Evolutionary conservation across 2,113 vertebrate genomes (phyloP).

Genomic region (Syngnathus scovelli): DNA sequence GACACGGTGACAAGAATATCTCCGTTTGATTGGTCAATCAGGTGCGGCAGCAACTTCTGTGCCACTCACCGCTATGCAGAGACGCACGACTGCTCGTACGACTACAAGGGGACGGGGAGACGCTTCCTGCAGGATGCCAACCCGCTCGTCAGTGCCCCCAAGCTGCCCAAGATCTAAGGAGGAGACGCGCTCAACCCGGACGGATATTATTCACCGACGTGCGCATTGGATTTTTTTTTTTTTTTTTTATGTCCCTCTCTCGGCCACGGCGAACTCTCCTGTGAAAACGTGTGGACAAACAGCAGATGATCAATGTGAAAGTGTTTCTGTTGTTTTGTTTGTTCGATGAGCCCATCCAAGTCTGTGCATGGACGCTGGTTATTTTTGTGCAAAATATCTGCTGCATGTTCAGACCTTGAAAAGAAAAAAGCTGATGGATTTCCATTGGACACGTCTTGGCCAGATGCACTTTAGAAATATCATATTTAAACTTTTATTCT

Average conservation of each 20-base stretch:
- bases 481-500: slow-evolving; percentile 62
- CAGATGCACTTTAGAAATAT: slow-evolving; percentile 86
- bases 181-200: neutral
- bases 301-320: slow-evolving; percentile 66
- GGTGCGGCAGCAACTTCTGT: slow-evolving; percentile 97
- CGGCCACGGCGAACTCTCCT: slow-evolving; percentile 66
- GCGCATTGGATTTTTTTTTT: slow-evolving; percentile 62
- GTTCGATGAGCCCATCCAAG: slow-evolving; percentile 29
- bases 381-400: slow-evolving; percentile 72
- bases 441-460: slow-evolving; percentile 79
- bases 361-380: slow-evolving; percentile 67
- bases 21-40: slow-evolving; percentile 49
- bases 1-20: neutral
- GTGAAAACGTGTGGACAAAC: slow-evolving; percentile 47
- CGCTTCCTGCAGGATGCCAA: slow-evolving; percentile 87
- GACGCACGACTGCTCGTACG: slow-evolving; percentile 87
- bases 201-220: slow-evolving; percentile 72
- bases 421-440: slow-evolving; percentile 58
- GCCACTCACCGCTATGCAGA: slow-evolving; percentile 93
- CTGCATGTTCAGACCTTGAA: slow-evolving; percentile 62
- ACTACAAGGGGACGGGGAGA: slow-evolving; percentile 90
- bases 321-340: slow-evolving; percentile 35
- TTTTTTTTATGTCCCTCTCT: slow-evolving; percentile 22
- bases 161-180: slow-evolving; percentile 91
- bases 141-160: slow-evolving; percentile 88